Conservation (phyloP, 2,797 vertebrate species). For the Coracias cyanogaster region DNA sequence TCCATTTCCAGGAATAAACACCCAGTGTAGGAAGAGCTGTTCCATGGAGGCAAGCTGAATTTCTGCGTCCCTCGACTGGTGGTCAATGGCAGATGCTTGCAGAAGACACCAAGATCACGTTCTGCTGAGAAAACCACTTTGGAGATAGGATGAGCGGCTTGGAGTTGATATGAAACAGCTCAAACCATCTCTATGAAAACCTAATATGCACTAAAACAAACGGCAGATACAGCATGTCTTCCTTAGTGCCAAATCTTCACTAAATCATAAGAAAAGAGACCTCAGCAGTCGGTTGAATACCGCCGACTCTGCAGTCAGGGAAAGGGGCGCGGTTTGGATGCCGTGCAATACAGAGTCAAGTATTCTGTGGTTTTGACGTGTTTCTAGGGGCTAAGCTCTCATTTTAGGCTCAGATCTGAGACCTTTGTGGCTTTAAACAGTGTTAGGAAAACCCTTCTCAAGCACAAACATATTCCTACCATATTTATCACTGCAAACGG, state of each 20-base stretch:
- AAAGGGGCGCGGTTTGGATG: neutral
- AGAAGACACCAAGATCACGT: neutral
- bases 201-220: neutral
- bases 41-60: neutral
- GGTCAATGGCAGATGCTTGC: neutral
- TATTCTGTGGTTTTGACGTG: neutral
- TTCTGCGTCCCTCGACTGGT: neutral
- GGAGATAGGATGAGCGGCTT: neutral
- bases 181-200: neutral
- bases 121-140: neutral
- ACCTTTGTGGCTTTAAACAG: neutral
- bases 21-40: neutral
- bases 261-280: neutral
- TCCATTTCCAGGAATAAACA: neutral
- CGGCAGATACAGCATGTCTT: neutral
- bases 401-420: neutral
- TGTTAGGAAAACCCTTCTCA: neutral
- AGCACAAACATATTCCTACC: neutral
- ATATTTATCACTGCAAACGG: neutral
- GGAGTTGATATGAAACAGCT: neutral
- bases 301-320: neutral
- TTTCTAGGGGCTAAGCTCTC: neutral
- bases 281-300: neutral
- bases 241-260: neutral
- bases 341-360: neutral